Conservation (phyloP, 1,140 invertebrate genomes). For the Zaprionus inermis region DNA sequence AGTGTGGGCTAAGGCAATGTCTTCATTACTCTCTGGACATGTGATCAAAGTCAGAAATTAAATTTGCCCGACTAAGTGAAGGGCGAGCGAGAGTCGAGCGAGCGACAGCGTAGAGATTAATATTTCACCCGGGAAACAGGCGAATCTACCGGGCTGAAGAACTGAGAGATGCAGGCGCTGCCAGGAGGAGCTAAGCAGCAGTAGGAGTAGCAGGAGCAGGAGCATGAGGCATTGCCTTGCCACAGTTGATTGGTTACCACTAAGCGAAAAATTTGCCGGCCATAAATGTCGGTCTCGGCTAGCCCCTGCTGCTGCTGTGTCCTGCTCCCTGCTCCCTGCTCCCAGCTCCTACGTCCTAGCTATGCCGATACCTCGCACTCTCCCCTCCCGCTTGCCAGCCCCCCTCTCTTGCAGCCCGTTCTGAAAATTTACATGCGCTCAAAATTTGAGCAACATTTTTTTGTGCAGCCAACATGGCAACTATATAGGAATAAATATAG, state of each 20-base stretch:
- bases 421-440: slow-evolving; percentile 62
- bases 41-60: slow-evolving; percentile 29
- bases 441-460: slow-evolving; percentile 40
- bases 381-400: neutral
- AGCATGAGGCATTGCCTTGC: slow-evolving; percentile 29
- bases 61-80: slow-evolving; percentile 14
- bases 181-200: neutral
- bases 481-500: slow-evolving; percentile 11
- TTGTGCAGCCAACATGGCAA: slow-evolving; percentile 20
- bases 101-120: slow-evolving; percentile 18
- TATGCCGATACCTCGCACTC: no score
- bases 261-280: slow-evolving; percentile 71
- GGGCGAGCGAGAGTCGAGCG: neutral
- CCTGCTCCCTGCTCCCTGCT: neutral
- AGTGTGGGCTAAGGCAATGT: neutral
- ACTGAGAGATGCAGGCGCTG: slow-evolving; percentile 1
- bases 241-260: slow-evolving; percentile 72
- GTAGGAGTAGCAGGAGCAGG: neutral
- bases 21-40: slow-evolving; percentile 27
- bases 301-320: neutral
- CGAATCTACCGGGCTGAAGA: neutral
- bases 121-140: slow-evolving; percentile 7
- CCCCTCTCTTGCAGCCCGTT: slow-evolving; percentile 2
- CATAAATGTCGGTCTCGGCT: slow-evolving; percentile 64
- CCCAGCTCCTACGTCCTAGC: no score